Evolutionary conservation across 2,113 vertebrate genomes (phyloP).

Genomic region (Plotosus lineatus): DNA sequence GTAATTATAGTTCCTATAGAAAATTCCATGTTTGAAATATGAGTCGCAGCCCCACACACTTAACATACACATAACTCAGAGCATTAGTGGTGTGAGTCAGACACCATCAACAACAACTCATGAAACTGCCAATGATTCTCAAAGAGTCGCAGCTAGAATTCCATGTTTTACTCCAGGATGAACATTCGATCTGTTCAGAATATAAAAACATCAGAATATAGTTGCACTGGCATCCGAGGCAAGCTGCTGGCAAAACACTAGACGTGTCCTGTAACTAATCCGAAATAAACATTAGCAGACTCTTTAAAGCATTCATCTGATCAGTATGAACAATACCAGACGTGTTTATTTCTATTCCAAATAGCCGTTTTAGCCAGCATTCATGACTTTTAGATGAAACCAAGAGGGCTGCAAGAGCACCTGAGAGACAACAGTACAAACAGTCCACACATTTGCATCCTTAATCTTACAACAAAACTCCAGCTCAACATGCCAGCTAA

Average conservation of each 20-base stretch:
- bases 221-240: neutral
- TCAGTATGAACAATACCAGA: slow-evolving; percentile 23
- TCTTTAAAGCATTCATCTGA: slow-evolving; percentile 29
- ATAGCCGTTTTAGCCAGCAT: neutral
- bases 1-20: neutral
- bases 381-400: slow-evolving; percentile 28
- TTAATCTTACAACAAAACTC: slow-evolving; percentile 19
- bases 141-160: slow-evolving; percentile 7
- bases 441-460: neutral
- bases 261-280: slow-evolving; percentile 28
- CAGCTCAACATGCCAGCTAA: slow-evolving; percentile 18
- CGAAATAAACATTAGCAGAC: neutral
- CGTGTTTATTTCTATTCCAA: neutral
- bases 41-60: neutral
- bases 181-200: slow-evolving; percentile 39
- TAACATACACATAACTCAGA: neutral
- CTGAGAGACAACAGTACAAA: slow-evolving; percentile 19
- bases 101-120: neutral
- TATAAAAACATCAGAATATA: slow-evolving; percentile 24
- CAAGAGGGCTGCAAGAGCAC: slow-evolving; percentile 18
- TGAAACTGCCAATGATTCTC: slow-evolving; percentile 15
- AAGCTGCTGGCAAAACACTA: slow-evolving; percentile 2
- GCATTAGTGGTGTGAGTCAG: neutral
- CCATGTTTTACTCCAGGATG: slow-evolving; percentile 28
- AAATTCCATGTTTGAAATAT: neutral